phyloP scores from a whole-genome alignment of 2,113 vertebrate species.

The Uria aalge region DNA sequence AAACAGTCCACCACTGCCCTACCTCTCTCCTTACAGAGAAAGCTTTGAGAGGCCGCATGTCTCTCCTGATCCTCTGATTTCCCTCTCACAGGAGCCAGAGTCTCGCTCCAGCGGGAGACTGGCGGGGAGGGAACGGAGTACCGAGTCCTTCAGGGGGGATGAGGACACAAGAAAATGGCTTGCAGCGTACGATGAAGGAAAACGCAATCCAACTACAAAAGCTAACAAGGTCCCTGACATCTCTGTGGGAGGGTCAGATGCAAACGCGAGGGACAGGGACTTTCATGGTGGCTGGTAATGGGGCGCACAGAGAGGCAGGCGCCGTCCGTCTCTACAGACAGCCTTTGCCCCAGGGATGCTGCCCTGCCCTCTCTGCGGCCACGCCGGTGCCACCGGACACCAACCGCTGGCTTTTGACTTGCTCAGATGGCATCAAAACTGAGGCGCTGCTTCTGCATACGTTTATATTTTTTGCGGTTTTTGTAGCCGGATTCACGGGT shows the following conservation, averaged over 20 bases:
- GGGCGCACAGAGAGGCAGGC: not conserved
- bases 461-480: not conserved
- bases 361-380: not conserved
- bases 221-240: not conserved
- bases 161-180: not conserved
- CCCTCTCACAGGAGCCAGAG: not conserved
- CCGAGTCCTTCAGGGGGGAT: not conserved
- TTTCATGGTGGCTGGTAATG: not conserved
- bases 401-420: not conserved
- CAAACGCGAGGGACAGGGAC: not conserved
- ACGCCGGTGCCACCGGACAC: not conserved
- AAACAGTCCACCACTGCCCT: not conserved
- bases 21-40: not conserved
- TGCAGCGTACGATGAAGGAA: not conserved
- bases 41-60: not conserved
- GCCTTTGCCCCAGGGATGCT: not conserved
- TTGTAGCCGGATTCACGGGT: not conserved
- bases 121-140: fast-evolving
- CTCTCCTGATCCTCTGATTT: not conserved
- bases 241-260: not conserved
- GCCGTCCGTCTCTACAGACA: not conserved
- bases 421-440: not conserved
- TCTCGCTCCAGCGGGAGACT: not conserved
- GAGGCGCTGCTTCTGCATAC: not conserved
- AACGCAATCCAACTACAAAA: not conserved